A percentile compares a stretch with the other conserved stretches of the same genome.
phyloP scores from a whole-genome alignment of 2,113 vertebrate species.

The Pollimyrus isidori region DNA sequence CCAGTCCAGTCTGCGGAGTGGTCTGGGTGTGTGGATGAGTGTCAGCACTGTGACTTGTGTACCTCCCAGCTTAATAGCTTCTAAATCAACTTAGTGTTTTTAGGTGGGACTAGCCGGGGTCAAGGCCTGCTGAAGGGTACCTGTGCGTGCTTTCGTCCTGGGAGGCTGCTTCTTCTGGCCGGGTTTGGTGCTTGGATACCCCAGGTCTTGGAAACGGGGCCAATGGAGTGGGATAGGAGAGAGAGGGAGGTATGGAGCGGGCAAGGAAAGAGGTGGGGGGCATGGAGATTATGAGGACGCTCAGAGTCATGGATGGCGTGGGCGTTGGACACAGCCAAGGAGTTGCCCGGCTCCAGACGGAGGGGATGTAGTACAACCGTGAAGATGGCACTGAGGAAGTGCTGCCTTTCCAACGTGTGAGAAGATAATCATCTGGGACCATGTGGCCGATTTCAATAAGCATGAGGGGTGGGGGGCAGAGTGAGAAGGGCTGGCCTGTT shows the following conservation, averaged over 20 bases:
- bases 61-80: slow-evolving; percentile 6
- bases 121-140: background rate
- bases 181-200: background rate
- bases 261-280: background rate
- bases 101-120: too few relatives aligned
- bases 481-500: background rate
- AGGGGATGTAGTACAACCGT: background rate
- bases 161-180: background rate
- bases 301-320: background rate
- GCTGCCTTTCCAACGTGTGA: background rate
- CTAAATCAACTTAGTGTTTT: slow-evolving; percentile 7
- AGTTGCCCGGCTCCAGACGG: background rate
- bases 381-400: background rate
- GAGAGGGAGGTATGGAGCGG: background rate
- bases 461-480: background rate
- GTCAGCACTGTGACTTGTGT: slow-evolving; percentile 10
- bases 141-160: too few relatives aligned
- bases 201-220: background rate
- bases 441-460: too few relatives aligned
- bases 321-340: background rate
- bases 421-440: background rate
- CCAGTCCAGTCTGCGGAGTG: background rate
- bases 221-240: background rate
- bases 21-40: background rate
- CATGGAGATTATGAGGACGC: background rate